Percentiles rank a stretch among this genome's conserved stretches.
phyloP scores from a whole-genome alignment of 1,140 invertebrate species.

The Grapholita molesta region DNA sequence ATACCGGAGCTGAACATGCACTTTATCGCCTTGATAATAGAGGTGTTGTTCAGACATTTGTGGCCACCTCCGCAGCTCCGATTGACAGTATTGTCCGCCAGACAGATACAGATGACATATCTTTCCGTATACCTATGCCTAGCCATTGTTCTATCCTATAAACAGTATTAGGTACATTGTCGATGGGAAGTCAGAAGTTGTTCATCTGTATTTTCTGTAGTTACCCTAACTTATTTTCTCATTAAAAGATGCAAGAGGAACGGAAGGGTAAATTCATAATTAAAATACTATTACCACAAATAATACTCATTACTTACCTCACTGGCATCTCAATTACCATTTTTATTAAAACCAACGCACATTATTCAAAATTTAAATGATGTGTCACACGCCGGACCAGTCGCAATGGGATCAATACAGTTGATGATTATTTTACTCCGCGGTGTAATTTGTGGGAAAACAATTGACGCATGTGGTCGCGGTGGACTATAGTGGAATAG shows the following conservation, averaged over 20 bases:
- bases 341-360: slow-evolving; percentile 6
- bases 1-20: too few relatives aligned
- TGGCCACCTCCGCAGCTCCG: too few relatives aligned
- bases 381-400: slow-evolving; percentile 1
- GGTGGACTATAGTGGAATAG: not conserved
- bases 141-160: too few relatives aligned
- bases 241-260: not conserved
- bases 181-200: too few relatives aligned
- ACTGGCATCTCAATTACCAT: slow-evolving; percentile 1
- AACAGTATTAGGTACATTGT: too few relatives aligned
- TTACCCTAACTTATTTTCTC: too few relatives aligned
- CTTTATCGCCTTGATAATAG: too few relatives aligned
- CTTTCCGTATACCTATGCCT: too few relatives aligned
- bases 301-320: not conserved
- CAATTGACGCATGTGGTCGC: not conserved
- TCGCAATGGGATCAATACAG: slow-evolving; percentile 4
- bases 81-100: too few relatives aligned
- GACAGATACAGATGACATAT: too few relatives aligned
- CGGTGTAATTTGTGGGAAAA: slow-evolving; percentile 1
- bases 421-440: not conserved
- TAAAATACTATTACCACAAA: not conserved
- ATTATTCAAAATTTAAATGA: slow-evolving; percentile 15
- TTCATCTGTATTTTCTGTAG: too few relatives aligned
- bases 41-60: too few relatives aligned
- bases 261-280: not conserved